Conservation (phyloP, 2,113 vertebrate genomes). For the Dinomys branickii region DNA sequence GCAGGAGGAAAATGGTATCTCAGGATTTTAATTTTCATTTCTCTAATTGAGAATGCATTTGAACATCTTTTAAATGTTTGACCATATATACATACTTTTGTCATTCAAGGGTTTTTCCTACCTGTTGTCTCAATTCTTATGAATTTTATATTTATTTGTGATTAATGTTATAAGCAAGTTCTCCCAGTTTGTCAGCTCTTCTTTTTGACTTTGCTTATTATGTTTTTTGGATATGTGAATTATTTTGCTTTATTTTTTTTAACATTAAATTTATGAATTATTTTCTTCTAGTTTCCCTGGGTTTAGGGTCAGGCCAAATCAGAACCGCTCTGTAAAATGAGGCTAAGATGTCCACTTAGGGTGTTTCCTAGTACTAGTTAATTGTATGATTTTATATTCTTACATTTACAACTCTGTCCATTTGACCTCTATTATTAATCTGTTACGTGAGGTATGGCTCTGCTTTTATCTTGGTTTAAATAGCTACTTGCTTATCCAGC, state of each 20-base stretch:
- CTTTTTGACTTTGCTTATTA: not conserved
- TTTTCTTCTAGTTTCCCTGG: not conserved
- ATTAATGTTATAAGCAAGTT: not conserved
- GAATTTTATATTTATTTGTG: not conserved
- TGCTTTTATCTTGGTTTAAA: not conserved
- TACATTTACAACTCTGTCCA: not conserved
- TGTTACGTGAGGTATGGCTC: not conserved
- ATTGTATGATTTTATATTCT: not conserved
- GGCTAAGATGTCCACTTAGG: not conserved
- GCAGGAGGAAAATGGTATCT: not conserved
- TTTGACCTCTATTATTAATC: not conserved
- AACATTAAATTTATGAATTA: not conserved
- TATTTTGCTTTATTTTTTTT: not conserved
- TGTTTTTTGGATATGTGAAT: not conserved
- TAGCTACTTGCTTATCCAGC: not conserved
- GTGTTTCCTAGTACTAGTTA: not conserved
- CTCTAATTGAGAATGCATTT: not conserved
- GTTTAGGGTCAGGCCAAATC: not conserved
- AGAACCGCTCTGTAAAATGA: not conserved
- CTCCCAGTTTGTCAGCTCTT: not conserved
- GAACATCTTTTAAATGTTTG: not conserved
- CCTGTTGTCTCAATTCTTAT: not conserved
- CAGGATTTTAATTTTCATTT: not conserved
- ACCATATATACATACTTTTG: not conserved
- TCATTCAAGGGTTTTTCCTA: not conserved